Conservation (phyloP, 2,113 vertebrate species). For the Scopus umbretta region DNA sequence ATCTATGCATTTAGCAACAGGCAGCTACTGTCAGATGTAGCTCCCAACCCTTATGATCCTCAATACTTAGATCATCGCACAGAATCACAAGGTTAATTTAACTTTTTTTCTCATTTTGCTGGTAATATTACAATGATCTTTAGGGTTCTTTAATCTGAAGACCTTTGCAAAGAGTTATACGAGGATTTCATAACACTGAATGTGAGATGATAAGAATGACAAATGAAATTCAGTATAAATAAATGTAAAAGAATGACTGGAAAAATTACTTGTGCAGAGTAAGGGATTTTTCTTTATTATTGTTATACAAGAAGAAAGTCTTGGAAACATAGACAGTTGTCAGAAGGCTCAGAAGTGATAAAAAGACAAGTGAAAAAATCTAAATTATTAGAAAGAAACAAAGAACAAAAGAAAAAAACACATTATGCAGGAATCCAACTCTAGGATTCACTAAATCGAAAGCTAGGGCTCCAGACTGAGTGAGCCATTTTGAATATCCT, state of each 20-base stretch:
- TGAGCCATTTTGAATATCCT: neutral
- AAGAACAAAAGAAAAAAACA: neutral
- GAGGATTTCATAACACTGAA: neutral
- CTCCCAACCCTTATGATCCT: neutral
- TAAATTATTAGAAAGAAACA: neutral
- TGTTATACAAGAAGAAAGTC: neutral
- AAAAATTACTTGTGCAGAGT: neutral
- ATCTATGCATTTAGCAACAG: neutral
- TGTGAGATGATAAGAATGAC: neutral
- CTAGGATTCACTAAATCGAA: neutral
- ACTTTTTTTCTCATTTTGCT: neutral
- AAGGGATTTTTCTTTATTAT: neutral
- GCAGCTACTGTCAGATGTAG: neutral
- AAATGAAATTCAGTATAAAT: neutral
- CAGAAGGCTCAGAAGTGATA: neutral
- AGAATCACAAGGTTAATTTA: neutral
- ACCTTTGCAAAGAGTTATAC: neutral
- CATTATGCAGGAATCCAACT: neutral
- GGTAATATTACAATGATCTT: neutral
- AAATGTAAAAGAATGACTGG: neutral
- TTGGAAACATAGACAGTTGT: neutral
- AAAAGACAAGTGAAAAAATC: neutral
- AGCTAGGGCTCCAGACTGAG: neutral
- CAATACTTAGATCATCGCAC: neutral
- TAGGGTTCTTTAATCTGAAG: neutral